phyloP scores from a whole-genome alignment of 2,888 invertebrate genomes.

The Papilio gigon region DNA sequence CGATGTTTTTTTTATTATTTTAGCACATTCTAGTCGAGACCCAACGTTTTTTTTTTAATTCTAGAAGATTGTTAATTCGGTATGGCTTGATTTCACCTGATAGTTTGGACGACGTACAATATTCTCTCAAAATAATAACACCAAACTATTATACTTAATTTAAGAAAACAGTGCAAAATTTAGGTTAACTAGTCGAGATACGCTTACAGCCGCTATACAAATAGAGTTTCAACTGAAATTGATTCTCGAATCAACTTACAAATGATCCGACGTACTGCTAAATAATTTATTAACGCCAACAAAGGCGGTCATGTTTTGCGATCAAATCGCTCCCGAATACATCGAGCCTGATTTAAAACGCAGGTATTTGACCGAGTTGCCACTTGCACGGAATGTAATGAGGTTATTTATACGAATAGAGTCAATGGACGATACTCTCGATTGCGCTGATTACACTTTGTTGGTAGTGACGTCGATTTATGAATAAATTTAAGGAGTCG shows the following conservation, averaged over 20 bases:
- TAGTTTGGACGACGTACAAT: neutral
- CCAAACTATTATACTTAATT: neutral
- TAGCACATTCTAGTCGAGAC: neutral
- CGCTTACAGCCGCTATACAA: conserved; percentile 15
- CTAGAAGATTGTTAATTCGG: neutral
- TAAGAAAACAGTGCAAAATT: conserved; percentile 25
- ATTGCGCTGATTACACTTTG: conserved; percentile 21
- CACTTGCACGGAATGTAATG: conserved; percentile 60
- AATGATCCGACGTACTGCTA: conserved; percentile 53
- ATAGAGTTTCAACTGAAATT: conserved; percentile 24
- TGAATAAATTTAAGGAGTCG: conserved; percentile 19
- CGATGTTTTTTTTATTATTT: neutral
- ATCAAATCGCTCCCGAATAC: conserved; percentile 64
- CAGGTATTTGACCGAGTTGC: conserved; percentile 76
- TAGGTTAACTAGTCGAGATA: conserved; percentile 21
- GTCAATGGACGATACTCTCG: conserved; percentile 40
- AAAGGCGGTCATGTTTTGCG: conserved; percentile 63
- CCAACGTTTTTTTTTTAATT: neutral
- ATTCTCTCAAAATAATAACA: neutral
- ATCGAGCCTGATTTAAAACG: conserved; percentile 70
- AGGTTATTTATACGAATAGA: conserved; percentile 59
- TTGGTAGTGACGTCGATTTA: conserved; percentile 30
- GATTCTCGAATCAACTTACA: conserved; percentile 50
- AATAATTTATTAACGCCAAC: conserved; percentile 70
- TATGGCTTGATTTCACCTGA: neutral